A percentile compares a stretch with the other conserved stretches of the same genome.
Evolutionary conservation across 1,140 invertebrate genomes (phyloP).

Genomic region (Plutomurus gul): DNA sequence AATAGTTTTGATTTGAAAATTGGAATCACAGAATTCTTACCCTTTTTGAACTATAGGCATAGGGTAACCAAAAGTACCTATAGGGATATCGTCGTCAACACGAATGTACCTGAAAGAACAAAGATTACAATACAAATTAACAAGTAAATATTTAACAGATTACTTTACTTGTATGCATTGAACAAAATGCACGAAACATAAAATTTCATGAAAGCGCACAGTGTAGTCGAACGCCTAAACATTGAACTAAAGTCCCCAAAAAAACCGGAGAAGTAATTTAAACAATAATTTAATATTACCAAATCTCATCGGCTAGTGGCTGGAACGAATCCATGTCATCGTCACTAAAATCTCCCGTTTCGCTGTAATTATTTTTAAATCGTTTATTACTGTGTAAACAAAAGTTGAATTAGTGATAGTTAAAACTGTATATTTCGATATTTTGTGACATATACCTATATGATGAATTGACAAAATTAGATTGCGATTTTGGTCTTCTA

Average conservation of each 20-base stretch:
- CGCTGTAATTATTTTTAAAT: not conserved
- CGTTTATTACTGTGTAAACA: no score
- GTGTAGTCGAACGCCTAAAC: no score
- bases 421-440: no score
- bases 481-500: not conserved
- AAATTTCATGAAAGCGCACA: no score
- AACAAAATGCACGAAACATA: no score
- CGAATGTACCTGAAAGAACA: slow-evolving; percentile 16
- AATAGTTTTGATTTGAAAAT: not conserved
- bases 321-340: slow-evolving; percentile 26
- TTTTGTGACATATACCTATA: no score
- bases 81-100: slow-evolving; percentile 16
- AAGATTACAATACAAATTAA: no score
- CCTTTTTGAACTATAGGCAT: slow-evolving; percentile 8
- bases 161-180: no score
- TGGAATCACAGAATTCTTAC: slow-evolving; percentile 3
- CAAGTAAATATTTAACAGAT: no score
- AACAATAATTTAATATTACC: not conserved
- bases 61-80: slow-evolving; percentile 36
- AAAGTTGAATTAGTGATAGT: no score
- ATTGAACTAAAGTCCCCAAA: no score
- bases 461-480: not conserved
- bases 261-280: not conserved
- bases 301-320: not conserved
- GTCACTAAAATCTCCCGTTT: not conserved